Conservation (phyloP, 2,888 invertebrate genomes). For the Ernsta delagoae region DNA sequence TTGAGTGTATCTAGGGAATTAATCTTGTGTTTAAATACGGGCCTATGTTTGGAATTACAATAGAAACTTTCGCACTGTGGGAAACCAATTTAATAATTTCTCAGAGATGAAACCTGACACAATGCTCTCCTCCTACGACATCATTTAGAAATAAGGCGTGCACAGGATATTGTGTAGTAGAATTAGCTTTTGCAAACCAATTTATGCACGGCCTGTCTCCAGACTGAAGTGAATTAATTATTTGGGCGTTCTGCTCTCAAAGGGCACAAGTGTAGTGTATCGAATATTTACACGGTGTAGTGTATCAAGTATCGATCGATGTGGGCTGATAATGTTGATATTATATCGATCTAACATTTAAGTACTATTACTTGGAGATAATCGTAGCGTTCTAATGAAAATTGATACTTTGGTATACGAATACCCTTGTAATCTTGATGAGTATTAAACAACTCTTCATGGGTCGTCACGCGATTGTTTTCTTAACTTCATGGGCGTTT, state of each 20-base stretch:
- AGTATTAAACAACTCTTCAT: no score
- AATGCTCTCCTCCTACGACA: constrained; percentile 24
- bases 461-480: no score
- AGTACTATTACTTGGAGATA: no score
- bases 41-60: no score
- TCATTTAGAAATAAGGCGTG: constrained; percentile 30
- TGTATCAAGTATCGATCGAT: constrained; percentile 11
- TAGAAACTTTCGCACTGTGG: no score
- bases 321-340: constrained; percentile 10
- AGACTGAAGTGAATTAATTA: constrained; percentile 40
- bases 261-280: constrained; percentile 22
- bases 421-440: no score
- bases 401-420: no score
- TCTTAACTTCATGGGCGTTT: no score
- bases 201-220: constrained; percentile 34
- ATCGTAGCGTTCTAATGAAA: no score
- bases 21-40: no score
- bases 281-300: constrained; percentile 22
- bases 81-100: neutral
- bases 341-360: no score
- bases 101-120: constrained; percentile 24
- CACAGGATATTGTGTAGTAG: constrained; percentile 33
- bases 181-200: constrained; percentile 37
- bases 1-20: no score
- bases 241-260: constrained; percentile 21